phyloP scores from a whole-genome alignment of 2,888 invertebrate genomes.

The Zootermopsis nevadensis region DNA sequence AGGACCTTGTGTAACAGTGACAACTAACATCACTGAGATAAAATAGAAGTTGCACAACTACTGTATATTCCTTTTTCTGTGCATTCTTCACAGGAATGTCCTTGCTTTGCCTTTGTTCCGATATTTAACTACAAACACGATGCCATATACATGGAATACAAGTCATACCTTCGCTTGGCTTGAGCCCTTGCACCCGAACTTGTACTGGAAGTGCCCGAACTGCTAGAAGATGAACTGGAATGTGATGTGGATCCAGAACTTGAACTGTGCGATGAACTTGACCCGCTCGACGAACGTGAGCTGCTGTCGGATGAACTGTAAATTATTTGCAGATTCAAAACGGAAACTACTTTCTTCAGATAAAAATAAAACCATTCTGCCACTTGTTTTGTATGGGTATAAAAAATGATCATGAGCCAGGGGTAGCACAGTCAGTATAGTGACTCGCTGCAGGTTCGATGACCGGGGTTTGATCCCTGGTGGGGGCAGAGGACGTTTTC shows the following conservation, averaged over 20 bases:
- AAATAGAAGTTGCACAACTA: too few species aligned
- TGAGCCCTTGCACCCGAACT: constrained; percentile 73
- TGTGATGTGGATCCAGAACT: constrained; percentile 76
- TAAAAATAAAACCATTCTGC: neutral
- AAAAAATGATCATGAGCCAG: too few species aligned
- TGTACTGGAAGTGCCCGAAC: constrained; percentile 71
- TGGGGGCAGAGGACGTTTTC: too few species aligned
- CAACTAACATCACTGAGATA: too few species aligned
- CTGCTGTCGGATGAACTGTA: constrained; percentile 77
- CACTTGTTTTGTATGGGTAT: neutral
- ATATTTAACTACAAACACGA: too few species aligned
- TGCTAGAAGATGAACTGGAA: constrained; percentile 83
- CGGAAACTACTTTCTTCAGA: neutral
- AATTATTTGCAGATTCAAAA: constrained; percentile 63
- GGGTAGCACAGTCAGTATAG: too few species aligned
- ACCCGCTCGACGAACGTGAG: constrained; percentile 66
- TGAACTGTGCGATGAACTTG: constrained; percentile 65
- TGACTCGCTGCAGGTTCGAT: too few species aligned
- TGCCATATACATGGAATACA: neutral
- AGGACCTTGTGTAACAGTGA: neutral
- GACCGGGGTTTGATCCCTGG: too few species aligned
- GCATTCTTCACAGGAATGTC: too few species aligned
- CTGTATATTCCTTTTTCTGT: too few species aligned
- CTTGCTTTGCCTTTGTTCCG: too few species aligned
- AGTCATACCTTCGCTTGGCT: constrained; percentile 72